A percentile compares a stretch with the other conserved stretches of the same genome.
phyloP scores from a whole-genome alignment of 2,797 vertebrate genomes.

The Rhyacichthys aspro region DNA sequence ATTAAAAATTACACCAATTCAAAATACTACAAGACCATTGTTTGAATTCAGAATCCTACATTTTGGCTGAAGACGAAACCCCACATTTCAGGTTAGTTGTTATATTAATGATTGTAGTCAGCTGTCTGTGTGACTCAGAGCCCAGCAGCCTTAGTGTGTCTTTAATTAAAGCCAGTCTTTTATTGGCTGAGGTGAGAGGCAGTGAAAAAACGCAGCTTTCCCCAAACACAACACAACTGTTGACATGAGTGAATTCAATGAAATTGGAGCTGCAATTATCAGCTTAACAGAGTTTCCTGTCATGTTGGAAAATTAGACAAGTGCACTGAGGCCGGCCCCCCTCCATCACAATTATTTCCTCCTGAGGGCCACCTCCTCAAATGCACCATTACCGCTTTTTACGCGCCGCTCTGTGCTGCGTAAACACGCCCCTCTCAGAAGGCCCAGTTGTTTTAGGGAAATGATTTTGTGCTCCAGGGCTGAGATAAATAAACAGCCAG shows the following conservation, averaged over 20 bases:
- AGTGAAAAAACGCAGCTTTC: constrained; percentile 45
- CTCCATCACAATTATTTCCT: constrained; percentile 76
- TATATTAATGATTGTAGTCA: background rate
- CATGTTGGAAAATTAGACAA: constrained; percentile 82
- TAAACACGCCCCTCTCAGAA: constrained; percentile 54
- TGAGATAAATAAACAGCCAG: constrained; percentile 38
- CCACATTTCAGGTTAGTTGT: too few species aligned
- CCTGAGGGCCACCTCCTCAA: constrained; percentile 72
- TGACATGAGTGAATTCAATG: constrained; percentile 83
- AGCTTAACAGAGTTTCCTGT: constrained; percentile 84
- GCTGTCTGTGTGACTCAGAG: background rate
- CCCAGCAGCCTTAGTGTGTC: constrained; percentile 24
- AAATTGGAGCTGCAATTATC: constrained; percentile 83
- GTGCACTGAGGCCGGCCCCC: constrained; percentile 68
- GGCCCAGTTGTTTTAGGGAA: constrained; percentile 35
- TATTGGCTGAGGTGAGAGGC: constrained; percentile 39
- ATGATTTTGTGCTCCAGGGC: constrained; percentile 19
- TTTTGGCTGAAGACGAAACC: too few species aligned
- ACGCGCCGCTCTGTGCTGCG: constrained; percentile 49
- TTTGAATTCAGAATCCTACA: too few species aligned
- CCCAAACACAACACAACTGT: constrained; percentile 80
- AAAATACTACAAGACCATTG: too few species aligned
- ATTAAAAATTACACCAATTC: too few species aligned
- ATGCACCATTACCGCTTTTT: constrained; percentile 64
- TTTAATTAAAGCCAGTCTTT: constrained; percentile 46